A percentile compares a stretch with the other conserved stretches of the same genome.
These are phyloP conservation scores for Silurus lanzhouensis DNA, from an alignment of 2,797 vertebrate species.

Conservation along the genomic window DNA sequence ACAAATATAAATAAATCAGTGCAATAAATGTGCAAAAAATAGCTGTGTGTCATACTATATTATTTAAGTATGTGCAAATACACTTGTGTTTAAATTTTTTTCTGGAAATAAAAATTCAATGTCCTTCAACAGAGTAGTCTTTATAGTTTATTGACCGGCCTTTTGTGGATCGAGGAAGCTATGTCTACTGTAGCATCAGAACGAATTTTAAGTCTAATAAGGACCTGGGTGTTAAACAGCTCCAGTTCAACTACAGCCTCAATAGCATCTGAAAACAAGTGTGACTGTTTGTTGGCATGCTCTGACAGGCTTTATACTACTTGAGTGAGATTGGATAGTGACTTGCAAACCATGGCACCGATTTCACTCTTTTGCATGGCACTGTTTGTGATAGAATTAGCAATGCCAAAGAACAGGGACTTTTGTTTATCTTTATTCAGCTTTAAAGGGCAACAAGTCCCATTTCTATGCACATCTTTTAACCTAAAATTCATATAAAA, in stretches of 20 bases:
- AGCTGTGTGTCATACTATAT: neutral
- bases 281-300: neutral
- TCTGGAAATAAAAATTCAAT: neutral
- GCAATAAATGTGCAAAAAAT: neutral
- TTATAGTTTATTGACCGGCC: neutral
- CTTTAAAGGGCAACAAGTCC: conserved; percentile 5
- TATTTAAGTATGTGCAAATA: conserved; percentile 2
- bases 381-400: neutral
- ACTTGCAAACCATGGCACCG: neutral
- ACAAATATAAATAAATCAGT: conserved; percentile 7
- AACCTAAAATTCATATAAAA: neutral
- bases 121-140: neutral
- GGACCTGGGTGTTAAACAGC: neutral
- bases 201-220: neutral
- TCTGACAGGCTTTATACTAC: neutral
- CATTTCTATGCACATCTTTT: neutral
- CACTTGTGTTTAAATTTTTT: neutral
- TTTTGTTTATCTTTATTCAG: neutral
- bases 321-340: neutral
- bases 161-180: neutral
- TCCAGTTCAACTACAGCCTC: neutral
- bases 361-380: neutral
- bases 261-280: neutral
- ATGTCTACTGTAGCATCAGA: neutral
- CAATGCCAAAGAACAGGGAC: neutral